A percentile compares a stretch with the other conserved stretches of the same genome.
Conservation (phyloP, 2,888 invertebrate species). For the Boloria selene region DNA sequence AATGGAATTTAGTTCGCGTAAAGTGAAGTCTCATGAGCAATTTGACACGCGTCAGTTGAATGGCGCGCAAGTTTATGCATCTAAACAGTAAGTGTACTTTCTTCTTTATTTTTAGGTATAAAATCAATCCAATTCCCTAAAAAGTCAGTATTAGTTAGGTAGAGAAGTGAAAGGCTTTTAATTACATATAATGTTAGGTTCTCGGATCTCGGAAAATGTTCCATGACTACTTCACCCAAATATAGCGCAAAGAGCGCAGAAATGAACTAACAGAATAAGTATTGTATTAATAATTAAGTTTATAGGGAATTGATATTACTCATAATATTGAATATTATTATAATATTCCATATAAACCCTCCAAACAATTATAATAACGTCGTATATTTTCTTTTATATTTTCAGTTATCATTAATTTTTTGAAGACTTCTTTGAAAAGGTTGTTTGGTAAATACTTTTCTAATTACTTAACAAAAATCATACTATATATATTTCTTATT, state of each 20-base stretch:
- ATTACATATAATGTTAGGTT: too few species aligned
- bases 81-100: slow-evolving; percentile 60
- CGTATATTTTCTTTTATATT: slow-evolving; percentile 13
- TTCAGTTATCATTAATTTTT: slow-evolving; percentile 22
- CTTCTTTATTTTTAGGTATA: neutral
- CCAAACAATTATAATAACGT: neutral
- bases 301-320: too few species aligned
- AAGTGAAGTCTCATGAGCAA: slow-evolving; percentile 63
- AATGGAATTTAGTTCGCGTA: slow-evolving; percentile 71
- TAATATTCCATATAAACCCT: too few species aligned
- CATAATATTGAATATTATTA: too few species aligned
- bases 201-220: too few species aligned
- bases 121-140: neutral
- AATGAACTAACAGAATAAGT: too few species aligned
- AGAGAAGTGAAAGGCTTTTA: too few species aligned
- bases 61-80: slow-evolving; percentile 57
- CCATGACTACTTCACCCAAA: too few species aligned
- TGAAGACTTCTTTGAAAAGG: slow-evolving; percentile 20
- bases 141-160: too few species aligned
- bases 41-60: slow-evolving; percentile 67
- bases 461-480: neutral
- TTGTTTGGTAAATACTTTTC: slow-evolving; percentile 18
- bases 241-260: too few species aligned
- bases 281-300: too few species aligned
- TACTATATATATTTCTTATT: neutral